phyloP scores from a whole-genome alignment of 2,113 vertebrate genomes.

The Electrona antarctica region DNA sequence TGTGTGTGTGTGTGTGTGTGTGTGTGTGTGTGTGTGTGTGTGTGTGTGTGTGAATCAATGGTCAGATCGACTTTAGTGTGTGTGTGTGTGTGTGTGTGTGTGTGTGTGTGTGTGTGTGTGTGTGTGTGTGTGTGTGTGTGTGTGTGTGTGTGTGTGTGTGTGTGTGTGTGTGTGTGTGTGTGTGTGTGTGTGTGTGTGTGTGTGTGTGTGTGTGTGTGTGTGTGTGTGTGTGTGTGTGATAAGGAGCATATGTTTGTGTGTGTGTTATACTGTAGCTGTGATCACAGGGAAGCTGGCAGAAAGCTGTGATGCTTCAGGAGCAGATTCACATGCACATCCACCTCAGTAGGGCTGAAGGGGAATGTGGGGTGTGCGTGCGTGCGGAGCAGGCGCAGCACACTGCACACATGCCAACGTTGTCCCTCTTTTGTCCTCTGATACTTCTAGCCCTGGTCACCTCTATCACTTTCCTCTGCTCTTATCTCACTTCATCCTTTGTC shows the following conservation, averaged over 20 bases:
- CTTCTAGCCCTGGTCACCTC: slow-evolving; percentile 10
- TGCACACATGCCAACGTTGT: not conserved
- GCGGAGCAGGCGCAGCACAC: not conserved
- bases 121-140: slow-evolving; percentile 19
- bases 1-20: not conserved
- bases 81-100: slow-evolving; percentile 34
- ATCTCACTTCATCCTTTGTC: not conserved
- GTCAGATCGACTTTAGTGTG: slow-evolving; percentile 34
- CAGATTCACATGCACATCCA: not conserved
- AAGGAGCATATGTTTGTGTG: not conserved
- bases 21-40: slow-evolving; percentile 15
- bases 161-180: slow-evolving; percentile 24
- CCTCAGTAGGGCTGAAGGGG: slow-evolving; percentile 17
- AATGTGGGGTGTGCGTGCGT: not conserved
- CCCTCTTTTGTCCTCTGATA: slow-evolving; percentile 13
- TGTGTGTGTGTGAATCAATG: slow-evolving; percentile 39
- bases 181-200: slow-evolving; percentile 18
- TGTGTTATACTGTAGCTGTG: not conserved
- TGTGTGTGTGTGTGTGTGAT: slow-evolving; percentile 39
- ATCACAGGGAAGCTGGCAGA: slow-evolving; percentile 3
- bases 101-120: slow-evolving; percentile 28
- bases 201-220: slow-evolving; percentile 21
- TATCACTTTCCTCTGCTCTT: not conserved
- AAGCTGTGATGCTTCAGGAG: not conserved
- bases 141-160: slow-evolving; percentile 27